These are phyloP conservation scores for Arge pagana DNA, from an alignment of 2,888 invertebrate species.

Conservation along the genomic window DNA sequence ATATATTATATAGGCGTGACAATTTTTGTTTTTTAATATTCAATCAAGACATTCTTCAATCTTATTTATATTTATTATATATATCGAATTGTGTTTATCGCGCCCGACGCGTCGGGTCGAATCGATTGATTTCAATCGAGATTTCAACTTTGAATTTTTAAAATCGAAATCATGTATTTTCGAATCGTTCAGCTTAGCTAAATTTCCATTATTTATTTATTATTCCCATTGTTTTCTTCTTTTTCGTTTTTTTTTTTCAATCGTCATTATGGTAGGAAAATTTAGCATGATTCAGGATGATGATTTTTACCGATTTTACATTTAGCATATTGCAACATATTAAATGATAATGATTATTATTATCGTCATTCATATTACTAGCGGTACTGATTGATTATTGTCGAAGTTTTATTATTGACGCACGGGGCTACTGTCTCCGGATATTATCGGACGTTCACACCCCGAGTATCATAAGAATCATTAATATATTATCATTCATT, in stretches of 20 bases:
- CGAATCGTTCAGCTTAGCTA: constrained; percentile 32
- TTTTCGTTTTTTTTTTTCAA: constrained; percentile 31
- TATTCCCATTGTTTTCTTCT: constrained; percentile 27
- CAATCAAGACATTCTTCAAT: constrained; percentile 4
- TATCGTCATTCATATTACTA: constrained; percentile 6
- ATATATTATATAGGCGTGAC: background rate
- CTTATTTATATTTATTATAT: constrained; percentile 15
- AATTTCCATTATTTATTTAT: constrained; percentile 33
- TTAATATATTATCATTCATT: constrained; percentile 58
- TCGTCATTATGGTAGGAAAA: constrained; percentile 33
- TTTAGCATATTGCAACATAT: constrained; percentile 22
- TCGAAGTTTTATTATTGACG: background rate
- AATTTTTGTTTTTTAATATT: background rate
- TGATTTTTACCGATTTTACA: constrained; percentile 34
- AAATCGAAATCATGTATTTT: constrained; percentile 23
- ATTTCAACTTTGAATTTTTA: background rate
- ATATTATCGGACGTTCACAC: too few species aligned
- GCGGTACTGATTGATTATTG: constrained; percentile 17
- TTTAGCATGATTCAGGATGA: constrained; percentile 43
- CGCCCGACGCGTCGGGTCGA: background rate
- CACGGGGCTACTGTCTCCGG: too few species aligned
- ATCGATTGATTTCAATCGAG: constrained; percentile 6
- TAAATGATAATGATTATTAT: constrained; percentile 2
- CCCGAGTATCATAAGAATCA: constrained; percentile 58
- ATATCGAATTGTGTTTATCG: constrained; percentile 16